Percentiles rank a stretch among this genome's conserved stretches.
These are phyloP conservation scores for Vulpes vulpes DNA, from an alignment of 2,113 vertebrate genomes.

Conservation along the genomic window DNA sequence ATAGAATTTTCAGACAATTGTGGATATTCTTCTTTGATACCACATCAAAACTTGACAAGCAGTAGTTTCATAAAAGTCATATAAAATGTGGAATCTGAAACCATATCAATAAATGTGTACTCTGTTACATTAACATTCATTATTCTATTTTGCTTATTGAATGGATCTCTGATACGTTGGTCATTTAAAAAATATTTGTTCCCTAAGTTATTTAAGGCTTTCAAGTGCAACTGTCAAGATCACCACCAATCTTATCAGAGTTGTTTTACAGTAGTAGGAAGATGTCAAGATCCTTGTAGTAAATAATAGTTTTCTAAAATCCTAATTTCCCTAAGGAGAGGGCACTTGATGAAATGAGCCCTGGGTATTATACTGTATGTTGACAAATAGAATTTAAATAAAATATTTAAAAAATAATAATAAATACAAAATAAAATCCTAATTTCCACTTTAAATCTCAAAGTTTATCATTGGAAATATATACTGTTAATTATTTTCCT, in stretches of 20 bases:
- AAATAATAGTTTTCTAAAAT: constrained; percentile 32
- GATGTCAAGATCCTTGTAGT: not conserved
- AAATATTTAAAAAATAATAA: too few species aligned
- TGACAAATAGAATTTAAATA: too few species aligned
- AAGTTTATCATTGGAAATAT: not conserved
- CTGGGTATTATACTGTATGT: too few species aligned
- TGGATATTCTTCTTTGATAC: not conserved
- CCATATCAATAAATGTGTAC: not conserved
- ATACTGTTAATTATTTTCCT: not conserved
- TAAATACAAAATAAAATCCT: not conserved
- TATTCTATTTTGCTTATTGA: constrained; percentile 18
- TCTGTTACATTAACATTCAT: constrained; percentile 11
- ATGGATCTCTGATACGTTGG: not conserved
- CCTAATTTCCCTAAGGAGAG: not conserved
- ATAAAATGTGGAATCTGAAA: not conserved
- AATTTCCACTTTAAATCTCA: not conserved
- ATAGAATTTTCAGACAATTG: not conserved
- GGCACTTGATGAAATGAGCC: too few species aligned
- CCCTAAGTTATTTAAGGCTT: not conserved
- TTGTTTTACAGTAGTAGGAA: not conserved
- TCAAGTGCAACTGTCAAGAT: not conserved
- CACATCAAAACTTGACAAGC: not conserved
- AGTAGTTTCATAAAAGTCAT: not conserved
- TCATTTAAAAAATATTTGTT: not conserved
- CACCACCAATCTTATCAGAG: not conserved